phyloP scores from a whole-genome alignment of 1,140 invertebrate genomes.

The Orius laevigatus region DNA sequence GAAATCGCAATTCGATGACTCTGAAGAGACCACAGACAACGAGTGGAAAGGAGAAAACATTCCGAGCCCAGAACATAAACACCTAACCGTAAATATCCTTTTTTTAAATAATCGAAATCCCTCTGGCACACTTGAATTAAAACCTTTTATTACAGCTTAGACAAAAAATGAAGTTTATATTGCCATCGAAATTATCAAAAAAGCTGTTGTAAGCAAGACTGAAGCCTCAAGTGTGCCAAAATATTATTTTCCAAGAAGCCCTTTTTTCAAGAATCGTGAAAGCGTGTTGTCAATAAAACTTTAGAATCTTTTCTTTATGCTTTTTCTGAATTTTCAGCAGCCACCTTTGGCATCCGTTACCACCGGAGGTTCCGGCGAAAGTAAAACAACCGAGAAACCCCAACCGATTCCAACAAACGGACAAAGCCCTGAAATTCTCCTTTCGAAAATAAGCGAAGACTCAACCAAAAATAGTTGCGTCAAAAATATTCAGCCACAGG shows the following conservation, averaged over 20 bases:
- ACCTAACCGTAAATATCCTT: background rate
- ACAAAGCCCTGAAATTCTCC: conserved; percentile 16
- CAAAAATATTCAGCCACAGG: conserved; percentile 14
- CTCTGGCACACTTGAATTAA: background rate
- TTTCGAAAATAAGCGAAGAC: conserved; percentile 41
- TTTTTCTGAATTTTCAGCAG: too few relatives aligned
- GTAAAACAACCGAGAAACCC: background rate
- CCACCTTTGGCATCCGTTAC: too few relatives aligned
- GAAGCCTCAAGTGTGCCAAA: background rate
- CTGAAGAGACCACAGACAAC: conserved; percentile 78
- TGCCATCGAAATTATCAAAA: too few relatives aligned
- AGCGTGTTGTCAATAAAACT: background rate
- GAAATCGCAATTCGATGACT: conserved; percentile 90
- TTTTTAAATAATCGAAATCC: background rate
- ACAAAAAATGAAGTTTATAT: too few relatives aligned
- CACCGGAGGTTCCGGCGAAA: too few relatives aligned
- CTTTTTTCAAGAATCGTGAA: background rate
- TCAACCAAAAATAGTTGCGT: conserved; percentile 23
- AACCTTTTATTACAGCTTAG: background rate
- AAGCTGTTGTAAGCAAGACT: too few relatives aligned
- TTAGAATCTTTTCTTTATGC: too few relatives aligned
- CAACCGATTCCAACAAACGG: background rate
- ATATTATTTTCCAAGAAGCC: background rate
- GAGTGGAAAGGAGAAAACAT: conserved; percentile 74
- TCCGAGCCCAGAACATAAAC: conserved; percentile 49